Evolutionary conservation across 2,888 invertebrate genomes (phyloP).

Genomic region (Hydropsyche betteni): DNA sequence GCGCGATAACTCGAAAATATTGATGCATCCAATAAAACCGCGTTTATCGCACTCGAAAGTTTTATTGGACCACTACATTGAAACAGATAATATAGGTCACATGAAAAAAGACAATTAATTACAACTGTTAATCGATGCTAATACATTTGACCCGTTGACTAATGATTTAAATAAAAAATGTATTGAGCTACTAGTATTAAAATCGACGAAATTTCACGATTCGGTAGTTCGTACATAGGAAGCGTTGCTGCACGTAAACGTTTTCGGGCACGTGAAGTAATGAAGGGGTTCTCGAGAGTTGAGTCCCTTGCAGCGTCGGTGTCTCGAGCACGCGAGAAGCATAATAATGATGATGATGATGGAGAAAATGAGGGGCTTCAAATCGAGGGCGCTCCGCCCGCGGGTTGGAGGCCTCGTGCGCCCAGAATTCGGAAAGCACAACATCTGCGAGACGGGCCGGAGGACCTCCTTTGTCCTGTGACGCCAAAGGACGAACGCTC

Average conservation of each 20-base stretch:
- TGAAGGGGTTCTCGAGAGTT: neutral
- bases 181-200: too few relatives aligned
- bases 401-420: neutral
- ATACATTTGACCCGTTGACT: too few relatives aligned
- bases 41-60: too few relatives aligned
- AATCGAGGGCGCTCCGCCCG: slow-evolving; percentile 4
- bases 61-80: too few relatives aligned
- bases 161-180: too few relatives aligned
- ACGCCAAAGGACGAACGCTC: too few relatives aligned
- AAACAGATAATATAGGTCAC: too few relatives aligned
- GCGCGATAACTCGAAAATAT: too few relatives aligned
- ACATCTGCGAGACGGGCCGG: neutral
- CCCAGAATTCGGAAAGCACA: slow-evolving; percentile 6
- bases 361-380: slow-evolving; percentile 11
- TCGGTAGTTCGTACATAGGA: slow-evolving; percentile 19
- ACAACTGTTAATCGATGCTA: too few relatives aligned
- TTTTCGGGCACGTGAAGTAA: slow-evolving; percentile 4
- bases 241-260: slow-evolving; percentile 9
- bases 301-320: neutral
- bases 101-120: too few relatives aligned
- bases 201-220: neutral
- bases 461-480: too few relatives aligned
- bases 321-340: slow-evolving; percentile 11
- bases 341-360: slow-evolving; percentile 21
- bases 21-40: too few relatives aligned